These are phyloP conservation scores for Sebastiscus albofasciatus DNA, from an alignment of 2,797 vertebrate species.

Conservation along the genomic window DNA sequence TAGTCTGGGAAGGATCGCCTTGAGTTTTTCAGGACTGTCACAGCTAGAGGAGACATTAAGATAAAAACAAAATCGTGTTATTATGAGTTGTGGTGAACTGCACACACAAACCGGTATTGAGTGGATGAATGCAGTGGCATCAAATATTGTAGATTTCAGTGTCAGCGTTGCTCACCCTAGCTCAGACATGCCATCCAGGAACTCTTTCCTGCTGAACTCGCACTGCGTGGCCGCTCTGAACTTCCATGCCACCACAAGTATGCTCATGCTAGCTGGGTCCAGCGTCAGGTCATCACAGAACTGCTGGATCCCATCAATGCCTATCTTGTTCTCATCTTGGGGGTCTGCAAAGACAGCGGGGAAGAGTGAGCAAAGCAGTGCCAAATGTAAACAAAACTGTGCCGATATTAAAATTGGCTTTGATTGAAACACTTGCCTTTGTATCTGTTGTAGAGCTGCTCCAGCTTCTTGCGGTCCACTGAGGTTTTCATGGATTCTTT, in stretches of 20 bases:
- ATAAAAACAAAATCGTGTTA: neutral
- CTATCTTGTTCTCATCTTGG: conserved; percentile 98
- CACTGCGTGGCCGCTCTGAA: conserved; percentile 96
- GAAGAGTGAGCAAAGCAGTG: conserved; percentile 3
- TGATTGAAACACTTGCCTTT: conserved; percentile 84
- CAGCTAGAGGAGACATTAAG: conserved; percentile 81
- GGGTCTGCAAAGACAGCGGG: conserved; percentile 83
- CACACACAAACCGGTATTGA: neutral
- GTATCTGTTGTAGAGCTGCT: conserved; percentile 93
- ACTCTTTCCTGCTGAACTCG: conserved; percentile 97
- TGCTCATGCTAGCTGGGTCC: conserved; percentile 93
- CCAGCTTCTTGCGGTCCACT: conserved; percentile 94
- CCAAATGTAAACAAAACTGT: neutral
- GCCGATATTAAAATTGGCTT: too few species aligned
- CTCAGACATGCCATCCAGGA: conserved; percentile 95
- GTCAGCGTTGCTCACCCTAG: conserved; percentile 86
- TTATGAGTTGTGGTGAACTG: neutral
- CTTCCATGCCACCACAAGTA: conserved; percentile 96
- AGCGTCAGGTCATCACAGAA: conserved; percentile 95
- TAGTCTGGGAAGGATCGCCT: conserved; percentile 89
- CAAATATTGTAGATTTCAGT: neutral
- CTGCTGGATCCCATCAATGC: conserved; percentile 95
- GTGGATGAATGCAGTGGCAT: neutral
- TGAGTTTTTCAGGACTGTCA: conserved; percentile 93
- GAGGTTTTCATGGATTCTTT: conserved; percentile 94